A percentile compares a stretch with the other conserved stretches of the same genome.
phyloP scores from a whole-genome alignment of 2,888 invertebrate species.

The Herminia tarsipennalis region DNA sequence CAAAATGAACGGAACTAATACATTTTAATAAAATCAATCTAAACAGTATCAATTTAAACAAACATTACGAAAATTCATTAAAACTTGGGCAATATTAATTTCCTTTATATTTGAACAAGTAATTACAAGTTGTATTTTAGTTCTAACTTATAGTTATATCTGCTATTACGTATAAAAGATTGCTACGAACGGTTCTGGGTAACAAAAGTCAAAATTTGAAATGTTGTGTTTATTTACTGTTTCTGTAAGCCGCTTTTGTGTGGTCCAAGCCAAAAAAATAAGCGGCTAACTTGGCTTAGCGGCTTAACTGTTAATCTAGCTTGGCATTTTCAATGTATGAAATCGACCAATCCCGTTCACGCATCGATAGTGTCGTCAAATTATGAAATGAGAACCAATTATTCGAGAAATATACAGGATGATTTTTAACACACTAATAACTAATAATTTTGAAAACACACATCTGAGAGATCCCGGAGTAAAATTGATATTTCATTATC shows the following conservation, averaged over 20 bases:
- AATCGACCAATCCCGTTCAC: too few species aligned
- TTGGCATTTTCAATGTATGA: too few species aligned
- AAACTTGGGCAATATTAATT: constrained; percentile 22
- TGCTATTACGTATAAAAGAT: constrained; percentile 33
- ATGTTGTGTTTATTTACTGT: constrained; percentile 39
- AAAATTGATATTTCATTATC: too few species aligned
- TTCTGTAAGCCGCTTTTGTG: constrained; percentile 31
- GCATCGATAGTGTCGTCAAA: too few species aligned
- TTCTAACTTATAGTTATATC: constrained; percentile 27
- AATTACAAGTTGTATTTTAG: constrained; percentile 30
- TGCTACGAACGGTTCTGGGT: constrained; percentile 17
- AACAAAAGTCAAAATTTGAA: constrained; percentile 15
- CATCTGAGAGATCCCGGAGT: too few species aligned
- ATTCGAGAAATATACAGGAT: too few species aligned
- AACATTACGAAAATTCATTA: constrained; percentile 7
- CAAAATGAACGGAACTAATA: background rate
- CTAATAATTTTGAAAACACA: too few species aligned
- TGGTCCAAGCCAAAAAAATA: background rate
- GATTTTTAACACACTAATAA: too few species aligned
- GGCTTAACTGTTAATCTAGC: too few species aligned
- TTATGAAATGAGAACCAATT: too few species aligned
- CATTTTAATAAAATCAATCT: background rate
- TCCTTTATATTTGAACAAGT: constrained; percentile 32
- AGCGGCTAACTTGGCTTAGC: background rate
- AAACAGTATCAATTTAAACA: background rate